Conservation (phyloP, 2,113 vertebrate species). For the Ptyas mucosa region DNA sequence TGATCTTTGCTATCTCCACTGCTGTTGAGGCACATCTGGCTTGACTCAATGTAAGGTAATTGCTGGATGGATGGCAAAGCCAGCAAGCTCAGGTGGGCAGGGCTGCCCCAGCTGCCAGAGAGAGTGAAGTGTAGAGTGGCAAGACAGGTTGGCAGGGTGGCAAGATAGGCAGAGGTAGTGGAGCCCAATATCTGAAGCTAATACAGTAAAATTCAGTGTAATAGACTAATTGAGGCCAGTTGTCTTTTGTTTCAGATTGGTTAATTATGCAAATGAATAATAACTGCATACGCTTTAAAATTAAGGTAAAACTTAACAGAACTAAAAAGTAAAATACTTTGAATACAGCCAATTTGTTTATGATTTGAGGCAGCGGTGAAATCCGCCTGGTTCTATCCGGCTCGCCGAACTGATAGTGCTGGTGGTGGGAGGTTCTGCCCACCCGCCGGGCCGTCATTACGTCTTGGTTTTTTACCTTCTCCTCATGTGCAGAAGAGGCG, state of each 20-base stretch:
- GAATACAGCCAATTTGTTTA: background rate
- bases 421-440: too few relatives aligned
- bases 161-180: background rate
- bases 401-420: too few relatives aligned
- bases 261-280: background rate
- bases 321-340: background rate
- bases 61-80: background rate
- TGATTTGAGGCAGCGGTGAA: too few relatives aligned
- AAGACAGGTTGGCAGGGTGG: background rate
- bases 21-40: background rate
- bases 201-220: background rate
- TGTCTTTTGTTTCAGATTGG: background rate
- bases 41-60: background rate
- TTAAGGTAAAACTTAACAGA: background rate
- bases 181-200: background rate
- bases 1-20: background rate
- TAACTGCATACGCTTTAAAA: background rate
- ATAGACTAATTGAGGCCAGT: background rate
- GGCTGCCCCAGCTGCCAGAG: background rate
- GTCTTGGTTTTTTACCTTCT: too few relatives aligned
- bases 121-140: background rate
- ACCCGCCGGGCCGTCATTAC: too few relatives aligned
- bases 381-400: too few relatives aligned
- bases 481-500: too few relatives aligned
- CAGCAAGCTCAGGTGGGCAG: background rate